A percentile compares a stretch with the other conserved stretches of the same genome.
These are phyloP conservation scores for Nemopilema nomurai DNA, from an alignment of 30 jellyfish, hydroid and myxozoan genomes.

Conservation along the genomic window DNA sequence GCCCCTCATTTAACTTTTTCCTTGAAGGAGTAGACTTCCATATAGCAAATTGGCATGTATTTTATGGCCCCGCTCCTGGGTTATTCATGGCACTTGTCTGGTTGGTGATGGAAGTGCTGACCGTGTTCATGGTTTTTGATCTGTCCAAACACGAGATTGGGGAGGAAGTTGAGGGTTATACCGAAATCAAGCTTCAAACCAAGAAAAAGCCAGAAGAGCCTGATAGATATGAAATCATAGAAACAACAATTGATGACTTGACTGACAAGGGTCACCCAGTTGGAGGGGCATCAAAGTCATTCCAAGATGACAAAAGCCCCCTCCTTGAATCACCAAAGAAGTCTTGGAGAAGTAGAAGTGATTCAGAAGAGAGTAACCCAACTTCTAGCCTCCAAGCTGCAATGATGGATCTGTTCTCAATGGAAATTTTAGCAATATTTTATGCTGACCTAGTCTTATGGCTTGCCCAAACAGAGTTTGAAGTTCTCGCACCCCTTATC, in stretches of 20 bases:
- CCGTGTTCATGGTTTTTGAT: conserved; percentile 73
- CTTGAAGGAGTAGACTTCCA: conserved; percentile 73
- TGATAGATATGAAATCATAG: conserved; percentile 23
- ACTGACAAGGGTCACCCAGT: conserved; percentile 29
- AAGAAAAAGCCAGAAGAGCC: conserved; percentile 55
- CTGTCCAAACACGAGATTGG: conserved; percentile 54
- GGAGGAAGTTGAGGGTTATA: conserved; percentile 33
- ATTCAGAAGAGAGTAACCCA: conserved; percentile 10
- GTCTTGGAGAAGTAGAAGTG: neutral
- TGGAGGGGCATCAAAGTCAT: neutral
- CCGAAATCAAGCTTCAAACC: conserved; percentile 57
- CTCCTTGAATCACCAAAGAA: conserved; percentile 31
- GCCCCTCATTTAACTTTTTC: conserved; percentile 90
- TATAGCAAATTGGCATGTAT: conserved; percentile 82
- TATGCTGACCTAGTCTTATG: conserved; percentile 89
- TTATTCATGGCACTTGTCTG: conserved; percentile 88
- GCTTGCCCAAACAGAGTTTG: conserved; percentile 98
- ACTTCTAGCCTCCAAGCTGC: conserved; percentile 52
- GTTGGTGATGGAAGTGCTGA: conserved; percentile 77
- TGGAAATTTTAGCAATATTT: conserved; percentile 80
- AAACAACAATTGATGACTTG: conserved; percentile 54
- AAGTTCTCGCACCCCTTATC: conserved; percentile 90
- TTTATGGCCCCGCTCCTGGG: conserved; percentile 95
- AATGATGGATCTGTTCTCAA: conserved; percentile 63
- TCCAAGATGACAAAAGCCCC: conserved; percentile 63